Percentiles rank a stretch among this genome's conserved stretches.
Evolutionary conservation across 2,113 vertebrate species (phyloP).

Genomic region (Ornithorhynchus anatinus): DNA sequence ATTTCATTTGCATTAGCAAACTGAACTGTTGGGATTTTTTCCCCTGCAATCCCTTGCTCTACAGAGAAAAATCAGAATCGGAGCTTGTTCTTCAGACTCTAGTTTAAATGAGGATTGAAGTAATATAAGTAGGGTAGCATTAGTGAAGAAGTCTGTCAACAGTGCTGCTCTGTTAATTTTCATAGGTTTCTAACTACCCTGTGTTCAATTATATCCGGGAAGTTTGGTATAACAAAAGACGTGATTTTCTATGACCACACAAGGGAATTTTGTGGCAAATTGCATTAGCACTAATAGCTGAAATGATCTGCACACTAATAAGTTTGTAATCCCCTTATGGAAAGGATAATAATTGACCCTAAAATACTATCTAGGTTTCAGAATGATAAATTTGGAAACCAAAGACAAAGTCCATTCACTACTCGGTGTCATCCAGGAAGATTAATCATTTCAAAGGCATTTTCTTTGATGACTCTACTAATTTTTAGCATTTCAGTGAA

Average conservation of each 20-base stretch:
- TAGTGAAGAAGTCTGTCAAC: neutral
- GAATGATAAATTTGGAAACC: too few relatives aligned
- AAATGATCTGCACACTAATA: too few relatives aligned
- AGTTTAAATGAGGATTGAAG: neutral
- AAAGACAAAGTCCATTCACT: too few relatives aligned
- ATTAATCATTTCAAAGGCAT: too few relatives aligned
- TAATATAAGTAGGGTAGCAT: neutral
- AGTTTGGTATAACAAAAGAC: neutral
- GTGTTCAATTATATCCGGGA: neutral
- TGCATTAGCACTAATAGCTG: too few relatives aligned
- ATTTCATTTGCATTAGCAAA: slow-evolving; percentile 33
- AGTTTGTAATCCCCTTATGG: too few relatives aligned
- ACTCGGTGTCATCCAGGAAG: too few relatives aligned
- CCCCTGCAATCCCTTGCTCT: slow-evolving; percentile 3
- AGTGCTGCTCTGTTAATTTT: neutral
- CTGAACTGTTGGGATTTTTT: neutral
- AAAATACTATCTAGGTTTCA: too few relatives aligned
- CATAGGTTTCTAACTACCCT: neutral
- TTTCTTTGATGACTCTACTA: too few relatives aligned
- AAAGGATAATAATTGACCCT: too few relatives aligned
- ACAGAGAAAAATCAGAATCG: neutral
- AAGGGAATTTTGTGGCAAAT: neutral
- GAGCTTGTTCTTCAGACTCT: neutral
- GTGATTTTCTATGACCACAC: neutral
- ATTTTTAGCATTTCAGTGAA: too few relatives aligned